phyloP scores from a whole-genome alignment of 2,797 vertebrate species.

The Arremon aurantiirostris region DNA sequence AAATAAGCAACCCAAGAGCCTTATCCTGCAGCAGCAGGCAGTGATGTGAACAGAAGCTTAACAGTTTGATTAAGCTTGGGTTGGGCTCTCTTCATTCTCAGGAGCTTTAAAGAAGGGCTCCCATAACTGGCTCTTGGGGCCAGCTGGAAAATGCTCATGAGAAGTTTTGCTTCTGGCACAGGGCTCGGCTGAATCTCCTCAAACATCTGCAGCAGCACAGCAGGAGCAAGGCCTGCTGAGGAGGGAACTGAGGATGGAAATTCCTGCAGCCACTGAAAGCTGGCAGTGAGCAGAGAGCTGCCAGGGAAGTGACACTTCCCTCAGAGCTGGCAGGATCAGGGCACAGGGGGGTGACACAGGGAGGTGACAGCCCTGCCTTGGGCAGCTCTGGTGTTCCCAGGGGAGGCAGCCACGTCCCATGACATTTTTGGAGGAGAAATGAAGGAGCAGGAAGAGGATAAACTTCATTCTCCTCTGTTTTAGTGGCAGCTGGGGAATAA shows the following conservation, averaged over 20 bases:
- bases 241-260: not conserved
- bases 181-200: not conserved
- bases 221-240: not conserved
- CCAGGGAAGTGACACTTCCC: not conserved
- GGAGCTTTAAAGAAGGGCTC: not conserved
- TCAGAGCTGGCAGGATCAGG: not conserved
- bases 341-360: not conserved
- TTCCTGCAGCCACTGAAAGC: not conserved
- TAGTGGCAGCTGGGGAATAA: not conserved
- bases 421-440: not conserved
- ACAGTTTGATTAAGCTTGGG: conserved; percentile 49
- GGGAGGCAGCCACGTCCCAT: accelerated
- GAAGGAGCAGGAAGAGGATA: not conserved
- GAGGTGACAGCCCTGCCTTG: not conserved
- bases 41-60: conserved; percentile 38
- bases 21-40: not conserved
- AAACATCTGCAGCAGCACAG: not conserved
- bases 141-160: not conserved
- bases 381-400: not conserved
- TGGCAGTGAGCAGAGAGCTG: not conserved
- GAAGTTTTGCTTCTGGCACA: not conserved
- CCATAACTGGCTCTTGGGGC: not conserved
- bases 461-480: not conserved
- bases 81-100: not conserved
- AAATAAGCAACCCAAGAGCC: not conserved